phyloP scores from a whole-genome alignment of 2,888 invertebrate species.

The Diplolepis rosae region DNA sequence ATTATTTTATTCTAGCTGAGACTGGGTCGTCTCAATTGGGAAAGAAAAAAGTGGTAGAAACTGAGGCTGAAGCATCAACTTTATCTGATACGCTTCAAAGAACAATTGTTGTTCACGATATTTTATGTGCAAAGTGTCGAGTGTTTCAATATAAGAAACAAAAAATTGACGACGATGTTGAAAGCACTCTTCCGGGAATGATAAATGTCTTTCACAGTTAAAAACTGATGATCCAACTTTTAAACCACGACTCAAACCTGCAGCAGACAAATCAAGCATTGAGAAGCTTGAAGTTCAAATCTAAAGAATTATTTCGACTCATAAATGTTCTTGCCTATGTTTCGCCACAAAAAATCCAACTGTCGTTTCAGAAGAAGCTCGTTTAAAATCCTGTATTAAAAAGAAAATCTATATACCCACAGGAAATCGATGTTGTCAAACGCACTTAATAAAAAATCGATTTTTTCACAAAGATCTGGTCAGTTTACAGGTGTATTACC shows the following conservation, averaged over 20 bases:
- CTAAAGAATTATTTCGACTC: too few relatives aligned
- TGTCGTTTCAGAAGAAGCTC: not conserved
- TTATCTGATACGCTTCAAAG: not conserved
- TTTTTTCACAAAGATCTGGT: not conserved
- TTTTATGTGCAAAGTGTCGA: not conserved
- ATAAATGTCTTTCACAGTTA: too few relatives aligned
- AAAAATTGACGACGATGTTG: too few relatives aligned
- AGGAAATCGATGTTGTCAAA: not conserved
- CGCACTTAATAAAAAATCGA: not conserved
- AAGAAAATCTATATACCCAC: not conserved
- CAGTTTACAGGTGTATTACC: not conserved
- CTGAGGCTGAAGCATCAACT: too few relatives aligned
- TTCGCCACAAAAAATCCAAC: conserved; percentile 9
- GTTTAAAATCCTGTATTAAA: too few relatives aligned
- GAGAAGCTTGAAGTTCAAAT: conserved; percentile 29
- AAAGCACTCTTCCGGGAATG: too few relatives aligned
- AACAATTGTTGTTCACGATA: not conserved
- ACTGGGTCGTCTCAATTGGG: too few relatives aligned
- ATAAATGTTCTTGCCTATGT: conserved; percentile 29
- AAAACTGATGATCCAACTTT: too few relatives aligned
- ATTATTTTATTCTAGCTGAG: too few relatives aligned
- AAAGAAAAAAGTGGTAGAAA: not conserved
- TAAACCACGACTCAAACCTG: too few relatives aligned
- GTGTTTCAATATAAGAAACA: not conserved
- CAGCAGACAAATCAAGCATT: too few relatives aligned